Conservation (phyloP, 2,888 invertebrate genomes). For the Watsonalla cultraria region DNA sequence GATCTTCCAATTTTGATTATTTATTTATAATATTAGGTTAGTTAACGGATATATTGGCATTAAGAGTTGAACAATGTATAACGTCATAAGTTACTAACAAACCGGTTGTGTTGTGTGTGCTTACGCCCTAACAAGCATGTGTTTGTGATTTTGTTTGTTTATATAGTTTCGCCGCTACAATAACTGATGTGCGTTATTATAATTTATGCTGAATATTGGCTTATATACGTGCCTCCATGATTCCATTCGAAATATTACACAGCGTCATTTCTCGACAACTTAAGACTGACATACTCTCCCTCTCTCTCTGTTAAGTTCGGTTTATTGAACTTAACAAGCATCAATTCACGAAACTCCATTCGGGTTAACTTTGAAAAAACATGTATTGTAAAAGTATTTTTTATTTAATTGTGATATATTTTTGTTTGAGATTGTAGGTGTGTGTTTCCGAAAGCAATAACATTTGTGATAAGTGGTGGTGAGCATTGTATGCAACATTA, state of each 20-base stretch:
- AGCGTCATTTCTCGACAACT: constrained; percentile 41
- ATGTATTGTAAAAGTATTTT: constrained; percentile 48
- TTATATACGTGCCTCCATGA: constrained; percentile 41
- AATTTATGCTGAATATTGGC: constrained; percentile 74
- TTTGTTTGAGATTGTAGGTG: constrained; percentile 61
- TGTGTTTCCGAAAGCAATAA: constrained; percentile 74
- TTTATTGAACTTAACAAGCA: constrained; percentile 30
- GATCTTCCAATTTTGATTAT: constrained; percentile 71
- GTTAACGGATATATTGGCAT: constrained; percentile 53
- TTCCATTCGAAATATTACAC: constrained; percentile 42
- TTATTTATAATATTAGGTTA: constrained; percentile 68
- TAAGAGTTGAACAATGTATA: constrained; percentile 68
- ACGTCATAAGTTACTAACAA: constrained; percentile 71
- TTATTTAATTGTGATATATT: constrained; percentile 70
- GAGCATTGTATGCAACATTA: constrained; percentile 51
- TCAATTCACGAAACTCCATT: constrained; percentile 35
- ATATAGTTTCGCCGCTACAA: constrained; percentile 29
- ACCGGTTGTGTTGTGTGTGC: constrained; percentile 77
- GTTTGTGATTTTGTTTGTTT: constrained; percentile 63
- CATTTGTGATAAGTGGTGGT: constrained; percentile 68
- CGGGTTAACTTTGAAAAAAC: constrained; percentile 39
- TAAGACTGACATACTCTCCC: constrained; percentile 57
- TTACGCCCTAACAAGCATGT: constrained; percentile 75
- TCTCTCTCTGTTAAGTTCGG: constrained; percentile 39
- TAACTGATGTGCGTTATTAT: constrained; percentile 52